A percentile compares a stretch with the other conserved stretches of the same genome.
phyloP scores from a whole-genome alignment of 2,797 vertebrate species.

The Yasuhikotakia modesta region DNA sequence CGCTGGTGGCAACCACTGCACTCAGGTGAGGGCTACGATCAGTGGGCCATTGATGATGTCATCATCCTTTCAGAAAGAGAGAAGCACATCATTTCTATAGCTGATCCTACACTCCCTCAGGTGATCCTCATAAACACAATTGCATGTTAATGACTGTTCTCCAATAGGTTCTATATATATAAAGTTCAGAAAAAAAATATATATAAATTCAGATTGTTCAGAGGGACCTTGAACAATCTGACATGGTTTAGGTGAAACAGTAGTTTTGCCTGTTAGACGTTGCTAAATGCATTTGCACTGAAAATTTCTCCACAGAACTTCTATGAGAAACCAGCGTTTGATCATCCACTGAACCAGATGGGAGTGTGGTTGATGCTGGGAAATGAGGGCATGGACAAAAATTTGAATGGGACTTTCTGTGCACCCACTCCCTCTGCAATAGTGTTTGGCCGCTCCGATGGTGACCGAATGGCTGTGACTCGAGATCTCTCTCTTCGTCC shows the following conservation, averaged over 20 bases:
- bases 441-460: constrained; percentile 96
- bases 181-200: too few species aligned
- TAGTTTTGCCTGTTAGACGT: too few species aligned
- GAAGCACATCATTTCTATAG: constrained; percentile 92
- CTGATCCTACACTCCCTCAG: constrained; percentile 85
- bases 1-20: constrained; percentile 99
- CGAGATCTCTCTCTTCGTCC: constrained; percentile 90
- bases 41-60: constrained; percentile 97
- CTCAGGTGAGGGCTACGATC: constrained; percentile 95
- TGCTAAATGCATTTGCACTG: too few species aligned
- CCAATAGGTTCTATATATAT: too few species aligned
- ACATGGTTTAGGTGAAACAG: neutral
- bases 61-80: constrained; percentile 96
- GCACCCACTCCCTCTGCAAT: constrained; percentile 91
- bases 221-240: too few species aligned
- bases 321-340: constrained; percentile 97
- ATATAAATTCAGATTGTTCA: too few species aligned
- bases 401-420: constrained; percentile 92
- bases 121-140: constrained; percentile 42
- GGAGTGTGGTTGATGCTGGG: constrained; percentile 97
- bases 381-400: constrained; percentile 92
- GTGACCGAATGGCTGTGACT: constrained; percentile 93
- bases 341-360: constrained; percentile 96
- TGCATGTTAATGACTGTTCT: too few species aligned
- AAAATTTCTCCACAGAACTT: constrained; percentile 82